Percentiles rank a stretch among this genome's conserved stretches.
Evolutionary conservation across 2,888 invertebrate genomes (phyloP).

Genomic region (Micoletzkya japonica): DNA sequence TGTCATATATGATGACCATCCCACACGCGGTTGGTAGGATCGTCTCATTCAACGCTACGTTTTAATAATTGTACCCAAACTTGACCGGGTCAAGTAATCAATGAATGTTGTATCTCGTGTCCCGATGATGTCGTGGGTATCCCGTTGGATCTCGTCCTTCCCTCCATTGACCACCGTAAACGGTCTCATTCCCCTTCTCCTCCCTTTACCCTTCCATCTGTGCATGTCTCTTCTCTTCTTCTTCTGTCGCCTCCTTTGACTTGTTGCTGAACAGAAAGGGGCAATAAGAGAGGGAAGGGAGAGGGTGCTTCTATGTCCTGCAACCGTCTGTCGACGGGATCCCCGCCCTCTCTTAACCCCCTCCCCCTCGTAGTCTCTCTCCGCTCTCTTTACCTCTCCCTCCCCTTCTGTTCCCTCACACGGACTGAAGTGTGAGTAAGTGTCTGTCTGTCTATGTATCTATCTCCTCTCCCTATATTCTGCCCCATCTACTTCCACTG

Average conservation of each 20-base stretch:
- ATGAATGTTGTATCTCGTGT: too few relatives aligned
- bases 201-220: neutral
- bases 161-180: constrained; percentile 8
- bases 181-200: constrained; percentile 2
- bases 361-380: too few relatives aligned
- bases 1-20: too few relatives aligned
- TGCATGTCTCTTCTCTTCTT: neutral
- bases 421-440: constrained; percentile 6
- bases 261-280: constrained; percentile 16
- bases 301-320: neutral
- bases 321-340: constrained; percentile 12
- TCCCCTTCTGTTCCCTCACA: constrained; percentile 11
- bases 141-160: neutral
- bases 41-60: too few relatives aligned
- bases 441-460: neutral
- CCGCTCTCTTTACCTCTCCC: constrained; percentile 13
- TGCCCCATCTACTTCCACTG: too few relatives aligned
- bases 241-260: constrained; percentile 3
- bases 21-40: too few relatives aligned
- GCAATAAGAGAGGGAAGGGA: too few relatives aligned
- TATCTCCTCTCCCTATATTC: neutral
- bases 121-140: neutral
- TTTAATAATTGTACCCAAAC: too few relatives aligned
- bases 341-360: neutral
- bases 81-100: too few relatives aligned